These are phyloP conservation scores for Diaprepes abbreviatus DNA, from an alignment of 2,888 invertebrate species.

Conservation along the genomic window DNA sequence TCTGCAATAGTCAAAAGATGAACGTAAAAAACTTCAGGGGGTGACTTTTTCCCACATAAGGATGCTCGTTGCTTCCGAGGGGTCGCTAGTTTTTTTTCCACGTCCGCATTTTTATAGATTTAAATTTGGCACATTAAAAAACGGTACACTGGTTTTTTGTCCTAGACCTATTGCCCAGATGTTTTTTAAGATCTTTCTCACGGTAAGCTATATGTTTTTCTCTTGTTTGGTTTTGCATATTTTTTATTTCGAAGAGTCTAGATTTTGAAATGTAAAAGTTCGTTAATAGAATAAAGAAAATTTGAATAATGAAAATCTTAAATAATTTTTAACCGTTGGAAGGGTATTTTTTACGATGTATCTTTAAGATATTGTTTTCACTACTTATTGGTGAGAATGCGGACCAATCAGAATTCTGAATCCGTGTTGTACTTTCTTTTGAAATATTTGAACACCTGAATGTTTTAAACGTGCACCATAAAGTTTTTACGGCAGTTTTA, in stretches of 20 bases:
- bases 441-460: neutral
- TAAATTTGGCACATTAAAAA: conserved; percentile 50
- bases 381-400: neutral
- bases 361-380: neutral
- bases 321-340: neutral
- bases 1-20: conserved; percentile 25
- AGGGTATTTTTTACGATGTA: neutral
- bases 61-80: conserved; percentile 46
- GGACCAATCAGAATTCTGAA: neutral
- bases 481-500: too few relatives aligned
- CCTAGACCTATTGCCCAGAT: conserved; percentile 25
- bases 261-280: conserved; percentile 17
- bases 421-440: neutral
- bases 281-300: conserved; percentile 33
- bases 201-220: conserved; percentile 50
- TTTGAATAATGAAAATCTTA: conserved; percentile 25
- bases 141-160: conserved; percentile 36
- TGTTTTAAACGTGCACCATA: too few relatives aligned
- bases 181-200: conserved; percentile 45
- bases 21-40: conserved; percentile 57
- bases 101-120: conserved; percentile 40
- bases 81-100: conserved; percentile 39
- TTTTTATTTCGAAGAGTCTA: conserved; percentile 27
- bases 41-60: conserved; percentile 59
- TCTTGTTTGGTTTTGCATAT: conserved; percentile 44